phyloP scores from a whole-genome alignment of 2,113 vertebrate species.

The Pteruthius melanotis region DNA sequence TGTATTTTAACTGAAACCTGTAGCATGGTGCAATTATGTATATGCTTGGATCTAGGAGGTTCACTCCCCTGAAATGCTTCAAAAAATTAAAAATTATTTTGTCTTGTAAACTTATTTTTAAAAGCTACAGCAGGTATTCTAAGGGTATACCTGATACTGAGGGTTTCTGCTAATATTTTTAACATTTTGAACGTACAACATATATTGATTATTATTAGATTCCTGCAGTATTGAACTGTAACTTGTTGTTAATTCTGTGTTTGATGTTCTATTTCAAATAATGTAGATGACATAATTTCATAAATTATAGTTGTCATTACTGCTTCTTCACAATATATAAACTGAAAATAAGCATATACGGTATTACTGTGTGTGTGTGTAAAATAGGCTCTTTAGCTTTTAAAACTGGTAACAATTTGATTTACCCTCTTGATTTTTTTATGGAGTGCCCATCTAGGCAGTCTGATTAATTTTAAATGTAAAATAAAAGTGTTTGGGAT shows the following conservation, averaged over 20 bases:
- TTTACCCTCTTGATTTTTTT: background rate
- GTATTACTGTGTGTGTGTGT: background rate
- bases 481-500: background rate
- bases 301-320: background rate
- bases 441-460: background rate
- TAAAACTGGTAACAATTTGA: background rate
- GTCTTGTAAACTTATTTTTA: background rate
- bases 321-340: background rate
- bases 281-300: background rate
- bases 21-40: background rate
- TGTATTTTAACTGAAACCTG: background rate
- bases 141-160: background rate
- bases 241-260: background rate
- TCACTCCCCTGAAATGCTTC: background rate
- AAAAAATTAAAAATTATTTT: background rate
- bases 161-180: background rate
- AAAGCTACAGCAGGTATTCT: background rate
- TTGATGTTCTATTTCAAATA: background rate
- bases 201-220: background rate
- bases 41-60: accelerated
- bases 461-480: background rate
- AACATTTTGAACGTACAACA: background rate
- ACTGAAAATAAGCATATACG: background rate
- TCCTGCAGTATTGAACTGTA: background rate
- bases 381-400: background rate